Conservation (phyloP, 2,888 invertebrate species). For the Pachycephus smyrnensis region DNA sequence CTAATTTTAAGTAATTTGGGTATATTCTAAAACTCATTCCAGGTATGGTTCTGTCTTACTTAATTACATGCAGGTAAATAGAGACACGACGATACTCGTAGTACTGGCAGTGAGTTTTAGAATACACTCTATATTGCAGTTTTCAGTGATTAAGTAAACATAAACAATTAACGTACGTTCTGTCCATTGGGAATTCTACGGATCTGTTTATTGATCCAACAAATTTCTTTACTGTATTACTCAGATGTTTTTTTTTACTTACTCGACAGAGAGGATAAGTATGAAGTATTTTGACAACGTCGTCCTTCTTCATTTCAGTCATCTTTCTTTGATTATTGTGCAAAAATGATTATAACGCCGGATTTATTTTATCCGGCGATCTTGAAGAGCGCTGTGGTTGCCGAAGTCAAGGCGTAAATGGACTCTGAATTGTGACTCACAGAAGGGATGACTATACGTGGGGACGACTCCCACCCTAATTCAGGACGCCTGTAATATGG, state of each 20-base stretch:
- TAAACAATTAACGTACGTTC: background rate
- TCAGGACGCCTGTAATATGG: background rate
- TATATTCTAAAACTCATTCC: no score
- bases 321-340: slow-evolving; percentile 33
- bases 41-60: no score
- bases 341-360: background rate
- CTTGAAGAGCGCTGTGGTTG: background rate
- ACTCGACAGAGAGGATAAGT: slow-evolving; percentile 74
- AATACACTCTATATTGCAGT: background rate
- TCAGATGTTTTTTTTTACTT: slow-evolving; percentile 46
- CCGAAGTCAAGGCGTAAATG: background rate
- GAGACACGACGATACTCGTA: no score
- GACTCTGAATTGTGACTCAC: background rate
- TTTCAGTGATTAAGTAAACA: background rate
- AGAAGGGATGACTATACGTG: background rate
- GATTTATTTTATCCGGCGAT: background rate
- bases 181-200: background rate
- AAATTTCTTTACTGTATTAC: background rate
- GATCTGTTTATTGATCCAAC: background rate
- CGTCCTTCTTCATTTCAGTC: slow-evolving; percentile 66
- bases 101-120: no score
- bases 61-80: no score
- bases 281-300: slow-evolving; percentile 68
- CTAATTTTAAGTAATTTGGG: no score
- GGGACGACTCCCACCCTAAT: background rate